Conservation (phyloP, 1,140 invertebrate species). For the Geopemphigus sp. region DNA sequence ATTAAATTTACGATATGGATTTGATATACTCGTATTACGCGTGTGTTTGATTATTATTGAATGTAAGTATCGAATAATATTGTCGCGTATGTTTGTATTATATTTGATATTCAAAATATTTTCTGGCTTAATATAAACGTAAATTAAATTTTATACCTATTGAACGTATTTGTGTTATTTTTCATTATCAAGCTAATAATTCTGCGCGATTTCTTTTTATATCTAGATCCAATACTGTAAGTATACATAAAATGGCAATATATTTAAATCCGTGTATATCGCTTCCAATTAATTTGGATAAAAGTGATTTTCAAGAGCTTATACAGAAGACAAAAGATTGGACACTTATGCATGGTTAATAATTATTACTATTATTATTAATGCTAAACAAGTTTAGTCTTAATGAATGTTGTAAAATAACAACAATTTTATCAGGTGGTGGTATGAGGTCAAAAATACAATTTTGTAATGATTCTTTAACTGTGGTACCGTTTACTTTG, state of each 20-base stretch:
- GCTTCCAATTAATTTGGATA: conserved; percentile 33
- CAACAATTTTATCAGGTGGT: conserved; percentile 59
- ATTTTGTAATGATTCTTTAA: conserved; percentile 68
- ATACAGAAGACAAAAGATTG: conserved; percentile 77
- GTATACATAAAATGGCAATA: neutral
- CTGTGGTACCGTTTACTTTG: conserved; percentile 80
- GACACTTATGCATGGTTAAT: conserved; percentile 73
- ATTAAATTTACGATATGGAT: too few relatives aligned
- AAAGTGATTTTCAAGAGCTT: conserved; percentile 63
- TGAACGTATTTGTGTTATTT: neutral
- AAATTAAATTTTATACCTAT: neutral
- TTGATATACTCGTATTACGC: too few relatives aligned
- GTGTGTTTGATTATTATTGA: too few relatives aligned
- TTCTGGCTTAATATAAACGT: neutral
- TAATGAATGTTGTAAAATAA: neutral
- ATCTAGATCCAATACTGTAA: neutral
- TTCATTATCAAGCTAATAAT: neutral
- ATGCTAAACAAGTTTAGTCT: neutral
- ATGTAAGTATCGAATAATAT: too few relatives aligned
- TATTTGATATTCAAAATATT: neutral
- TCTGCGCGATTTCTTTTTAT: neutral
- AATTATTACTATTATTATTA: conserved; percentile 1
- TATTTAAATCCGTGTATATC: conserved; percentile 42
- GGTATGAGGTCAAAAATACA: conserved; percentile 71
- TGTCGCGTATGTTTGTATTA: too few relatives aligned